Conservation (phyloP, 2,113 vertebrate species). For the Riparia riparia region DNA sequence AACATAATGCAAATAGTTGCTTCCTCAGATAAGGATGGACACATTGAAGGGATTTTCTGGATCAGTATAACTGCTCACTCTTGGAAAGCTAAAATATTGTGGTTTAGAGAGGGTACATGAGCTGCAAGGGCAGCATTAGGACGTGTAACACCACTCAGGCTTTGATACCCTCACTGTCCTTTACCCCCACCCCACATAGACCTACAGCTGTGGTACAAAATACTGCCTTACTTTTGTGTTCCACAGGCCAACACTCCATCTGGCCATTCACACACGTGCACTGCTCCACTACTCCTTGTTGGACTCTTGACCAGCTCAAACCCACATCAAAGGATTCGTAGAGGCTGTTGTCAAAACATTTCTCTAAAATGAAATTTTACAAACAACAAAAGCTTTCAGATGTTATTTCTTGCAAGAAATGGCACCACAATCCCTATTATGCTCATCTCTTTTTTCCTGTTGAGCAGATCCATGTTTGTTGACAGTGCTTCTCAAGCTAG, state of each 20-base stretch:
- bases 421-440: not conserved
- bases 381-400: not conserved
- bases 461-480: not conserved
- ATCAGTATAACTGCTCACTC: not conserved
- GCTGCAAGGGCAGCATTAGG: not conserved
- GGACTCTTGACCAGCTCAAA: slow-evolving; percentile 85
- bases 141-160: rapidly evolving
- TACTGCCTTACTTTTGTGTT: slow-evolving; percentile 78
- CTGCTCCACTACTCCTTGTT: slow-evolving; percentile 80
- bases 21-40: not conserved
- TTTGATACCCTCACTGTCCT: not conserved
- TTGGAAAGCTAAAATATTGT: not conserved
- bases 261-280: slow-evolving; percentile 78
- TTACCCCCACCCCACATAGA: not conserved
- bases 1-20: not conserved
- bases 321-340: slow-evolving; percentile 82
- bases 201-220: not conserved
- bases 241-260: slow-evolving; percentile 65
- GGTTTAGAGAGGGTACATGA: not conserved
- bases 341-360: slow-evolving; percentile 88
- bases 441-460: not conserved
- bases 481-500: not conserved
- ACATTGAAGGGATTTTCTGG: not conserved
- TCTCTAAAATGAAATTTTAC: slow-evolving; percentile 74
- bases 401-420: not conserved